Percentiles rank a stretch among this genome's conserved stretches.
Evolutionary conservation across 2,888 invertebrate species (phyloP).

Genomic region (Cylindroiulus punctatus): DNA sequence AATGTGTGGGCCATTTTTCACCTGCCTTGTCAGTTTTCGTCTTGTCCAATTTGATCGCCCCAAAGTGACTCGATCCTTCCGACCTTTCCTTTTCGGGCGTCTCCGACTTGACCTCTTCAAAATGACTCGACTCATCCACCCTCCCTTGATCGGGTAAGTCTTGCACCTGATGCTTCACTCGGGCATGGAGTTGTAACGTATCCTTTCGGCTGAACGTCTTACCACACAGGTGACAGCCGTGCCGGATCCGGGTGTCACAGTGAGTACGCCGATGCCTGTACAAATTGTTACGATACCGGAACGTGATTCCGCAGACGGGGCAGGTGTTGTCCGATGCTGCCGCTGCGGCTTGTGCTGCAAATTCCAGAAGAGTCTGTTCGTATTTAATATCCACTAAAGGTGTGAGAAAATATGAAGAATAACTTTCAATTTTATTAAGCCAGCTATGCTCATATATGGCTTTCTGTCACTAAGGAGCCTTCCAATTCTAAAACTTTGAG

Average conservation of each 20-base stretch:
- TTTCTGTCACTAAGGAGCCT: too few species aligned
- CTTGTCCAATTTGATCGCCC: conserved; percentile 20
- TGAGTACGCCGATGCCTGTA: conserved; percentile 55
- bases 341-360: conserved; percentile 51
- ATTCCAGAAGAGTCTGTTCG: conserved; percentile 53
- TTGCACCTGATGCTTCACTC: conserved; percentile 53
- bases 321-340: conserved; percentile 54
- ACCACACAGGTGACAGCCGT: conserved; percentile 51
- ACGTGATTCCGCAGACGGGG: conserved; percentile 55
- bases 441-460: background rate
- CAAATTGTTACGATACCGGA: conserved; percentile 55
- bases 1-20: conserved; percentile 27
- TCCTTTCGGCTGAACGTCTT: conserved; percentile 56
- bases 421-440: background rate
- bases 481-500: too few species aligned
- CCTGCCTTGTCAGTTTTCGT: background rate
- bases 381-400: conserved; percentile 16
- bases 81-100: conserved; percentile 4
- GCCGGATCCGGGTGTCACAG: conserved; percentile 54
- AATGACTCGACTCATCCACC: background rate
- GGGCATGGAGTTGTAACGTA: conserved; percentile 54
- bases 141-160: background rate
- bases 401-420: background rate
- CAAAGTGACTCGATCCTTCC: conserved; percentile 16
- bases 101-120: background rate